A percentile compares a stretch with the other conserved stretches of the same genome.
Conservation (phyloP, 2,113 vertebrate species). For the Dendropsophus ebraccatus region DNA sequence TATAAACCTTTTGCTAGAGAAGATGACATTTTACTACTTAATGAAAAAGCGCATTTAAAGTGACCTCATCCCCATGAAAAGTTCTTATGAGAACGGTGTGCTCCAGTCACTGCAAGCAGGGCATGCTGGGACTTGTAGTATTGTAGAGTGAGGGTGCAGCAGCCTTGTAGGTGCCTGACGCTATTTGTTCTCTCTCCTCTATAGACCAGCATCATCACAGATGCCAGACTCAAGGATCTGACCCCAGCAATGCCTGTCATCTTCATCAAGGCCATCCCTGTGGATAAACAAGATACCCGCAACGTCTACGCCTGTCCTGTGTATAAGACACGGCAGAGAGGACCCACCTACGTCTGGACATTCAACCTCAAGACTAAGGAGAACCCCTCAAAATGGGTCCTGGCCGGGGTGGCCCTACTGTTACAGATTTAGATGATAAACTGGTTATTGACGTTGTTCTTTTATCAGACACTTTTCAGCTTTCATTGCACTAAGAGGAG, state of each 20-base stretch:
- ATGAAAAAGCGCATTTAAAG: not conserved
- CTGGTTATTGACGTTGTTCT: not conserved
- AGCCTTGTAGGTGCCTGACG: no score
- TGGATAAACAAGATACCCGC: slow-evolving; percentile 82
- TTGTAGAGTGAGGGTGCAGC: no score
- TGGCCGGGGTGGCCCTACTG: slow-evolving; percentile 90
- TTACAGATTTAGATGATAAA: slow-evolving; percentile 85
- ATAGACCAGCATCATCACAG: slow-evolving; percentile 81
- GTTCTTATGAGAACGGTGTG: not conserved
- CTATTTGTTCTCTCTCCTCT: slow-evolving; percentile 31
- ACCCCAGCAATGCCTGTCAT: slow-evolving; percentile 86
- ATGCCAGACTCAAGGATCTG: slow-evolving; percentile 89
- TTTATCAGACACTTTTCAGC: slow-evolving; percentile 2
- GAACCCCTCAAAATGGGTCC: slow-evolving; percentile 88
- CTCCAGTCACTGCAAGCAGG: no score
- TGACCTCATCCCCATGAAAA: not conserved
- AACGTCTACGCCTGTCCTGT: slow-evolving; percentile 85
- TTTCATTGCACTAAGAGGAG: no score
- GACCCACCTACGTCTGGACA: slow-evolving; percentile 92
- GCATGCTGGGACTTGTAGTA: no score
- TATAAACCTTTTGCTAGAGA: not conserved
- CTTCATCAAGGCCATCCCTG: slow-evolving; percentile 85
- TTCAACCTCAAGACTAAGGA: slow-evolving; percentile 94
- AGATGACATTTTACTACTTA: not conserved
- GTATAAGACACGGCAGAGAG: slow-evolving; percentile 90